Evolutionary conservation across 2,888 invertebrate species (phyloP).

Genomic region (Crioceris asparagi): DNA sequence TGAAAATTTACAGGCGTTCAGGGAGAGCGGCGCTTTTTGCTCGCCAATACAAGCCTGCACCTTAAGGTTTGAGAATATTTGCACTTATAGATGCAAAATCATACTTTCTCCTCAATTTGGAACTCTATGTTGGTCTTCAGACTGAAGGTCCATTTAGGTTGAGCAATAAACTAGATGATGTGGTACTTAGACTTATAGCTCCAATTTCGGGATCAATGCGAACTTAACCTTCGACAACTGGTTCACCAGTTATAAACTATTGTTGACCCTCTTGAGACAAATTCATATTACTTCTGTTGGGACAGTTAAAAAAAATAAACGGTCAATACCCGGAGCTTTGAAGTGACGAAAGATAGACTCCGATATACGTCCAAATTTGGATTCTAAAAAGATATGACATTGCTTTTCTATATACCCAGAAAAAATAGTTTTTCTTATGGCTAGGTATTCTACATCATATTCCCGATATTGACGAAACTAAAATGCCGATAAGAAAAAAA

Average conservation of each 20-base stretch:
- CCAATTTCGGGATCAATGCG: not conserved
- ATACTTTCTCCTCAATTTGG: not conserved
- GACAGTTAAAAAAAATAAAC: conserved; percentile 2
- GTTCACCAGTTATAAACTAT: conserved; percentile 3
- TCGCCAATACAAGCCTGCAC: too few relatives aligned
- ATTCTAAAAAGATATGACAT: not conserved
- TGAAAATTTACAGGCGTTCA: too few relatives aligned
- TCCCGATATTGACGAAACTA: not conserved
- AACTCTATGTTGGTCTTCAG: not conserved
- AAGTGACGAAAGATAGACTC: not conserved
- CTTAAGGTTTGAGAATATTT: too few relatives aligned
- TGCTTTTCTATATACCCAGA: not conserved
- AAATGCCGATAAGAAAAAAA: not conserved
- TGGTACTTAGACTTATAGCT: not conserved
- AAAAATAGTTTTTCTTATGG: not conserved
- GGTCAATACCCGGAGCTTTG: conserved; percentile 1
- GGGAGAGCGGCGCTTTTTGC: too few relatives aligned
- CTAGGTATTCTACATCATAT: too few relatives aligned
- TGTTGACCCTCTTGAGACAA: not conserved
- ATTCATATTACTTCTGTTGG: conserved; percentile 4
- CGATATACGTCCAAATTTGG: not conserved
- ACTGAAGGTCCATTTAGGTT: not conserved
- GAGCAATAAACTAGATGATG: not conserved
- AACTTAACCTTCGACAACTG: not conserved
- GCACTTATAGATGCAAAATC: not conserved